These are phyloP conservation scores for Chloroclysta siterata DNA, from an alignment of 2,888 invertebrate species.

Conservation along the genomic window DNA sequence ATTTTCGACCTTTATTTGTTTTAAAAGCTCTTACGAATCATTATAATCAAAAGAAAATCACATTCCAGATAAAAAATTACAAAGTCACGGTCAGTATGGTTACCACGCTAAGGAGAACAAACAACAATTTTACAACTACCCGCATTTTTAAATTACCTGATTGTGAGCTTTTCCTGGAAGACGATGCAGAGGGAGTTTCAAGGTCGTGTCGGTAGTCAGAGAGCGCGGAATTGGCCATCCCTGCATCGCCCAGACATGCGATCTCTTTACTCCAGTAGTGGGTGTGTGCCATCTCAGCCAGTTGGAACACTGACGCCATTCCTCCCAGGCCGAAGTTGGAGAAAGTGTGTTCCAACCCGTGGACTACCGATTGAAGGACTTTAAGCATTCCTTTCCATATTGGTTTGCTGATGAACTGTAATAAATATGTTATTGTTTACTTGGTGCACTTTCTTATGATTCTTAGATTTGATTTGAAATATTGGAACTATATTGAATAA, in stretches of 20 bases:
- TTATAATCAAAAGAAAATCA: too few species aligned
- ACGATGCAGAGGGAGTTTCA: conserved; percentile 75
- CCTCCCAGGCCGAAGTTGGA: conserved; percentile 97
- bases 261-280: conserved; percentile 98
- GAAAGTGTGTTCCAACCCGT: conserved; percentile 96
- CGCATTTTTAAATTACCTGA: conserved; percentile 68
- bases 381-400: conserved; percentile 99
- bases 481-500: too few species aligned
- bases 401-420: conserved; percentile 93
- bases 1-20: too few species aligned
- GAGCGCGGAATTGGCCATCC: conserved; percentile 73
- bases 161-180: conserved; percentile 89
- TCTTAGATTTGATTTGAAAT: too few species aligned
- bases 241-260: conserved; percentile 78
- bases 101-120: too few species aligned
- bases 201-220: conserved; percentile 64
- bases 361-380: conserved; percentile 94
- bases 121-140: too few species aligned
- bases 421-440: conserved; percentile 35
- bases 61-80: too few species aligned
- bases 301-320: conserved; percentile 98
- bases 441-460: not conserved
- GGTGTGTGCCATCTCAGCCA: conserved; percentile 99
- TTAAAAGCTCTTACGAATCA: too few species aligned
- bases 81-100: too few species aligned